Evolutionary conservation across 2,888 invertebrate genomes (phyloP), one percentile per base, ranked within the genome.

Genomic region (Eupithecia inturbata): DNA sequence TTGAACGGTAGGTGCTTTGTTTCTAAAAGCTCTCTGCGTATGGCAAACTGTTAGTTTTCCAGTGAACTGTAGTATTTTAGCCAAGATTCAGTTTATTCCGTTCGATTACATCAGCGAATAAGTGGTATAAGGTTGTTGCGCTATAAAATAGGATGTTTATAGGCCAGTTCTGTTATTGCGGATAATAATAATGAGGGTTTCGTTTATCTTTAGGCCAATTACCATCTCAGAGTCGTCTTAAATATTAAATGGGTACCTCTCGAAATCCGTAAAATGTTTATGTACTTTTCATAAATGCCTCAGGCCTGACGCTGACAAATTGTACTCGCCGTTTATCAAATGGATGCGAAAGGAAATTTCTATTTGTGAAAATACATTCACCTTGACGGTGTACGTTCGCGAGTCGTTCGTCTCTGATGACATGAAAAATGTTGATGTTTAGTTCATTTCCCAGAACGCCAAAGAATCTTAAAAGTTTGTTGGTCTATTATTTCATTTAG

Each of bases 1-100:
- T 86, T 87, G 85, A 85, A 82, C 81, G 80, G 81, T 84, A 83
- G 82, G 80, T 84, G 77, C 78, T 90, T 87, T 85, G 85, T 84
- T 79, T 81, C 82, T 90, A 88, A 89, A 91, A 90, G 89, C 88
- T 80, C 87, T 84, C 81, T 76, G 79, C 79, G 83, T 78, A 79
- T 82, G 76, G 75, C 81, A 82, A 80, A 84, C 63, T 36, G 10
- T 2, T 12, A 22, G 57, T 26, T 57, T 57, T 26, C 26, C 57
- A 2, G 10, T 19, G n/a, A 57, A 57, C 57, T 53, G 22, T 26
- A 26, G 5, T 26, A 57, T 33, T 36, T n/a, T 64, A n/a, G 12
- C n/a, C n/a, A 36, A 22, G 63, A n/a, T 64, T 28, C 36, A 26
- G 14, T 26, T 26, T 3, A 36, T 36, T 36, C 33, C 31, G 19